A percentile compares a stretch with the other conserved stretches of the same genome.
These are phyloP conservation scores for Apogon talboti DNA, from an alignment of 2,797 vertebrate species.

Conservation along the genomic window DNA sequence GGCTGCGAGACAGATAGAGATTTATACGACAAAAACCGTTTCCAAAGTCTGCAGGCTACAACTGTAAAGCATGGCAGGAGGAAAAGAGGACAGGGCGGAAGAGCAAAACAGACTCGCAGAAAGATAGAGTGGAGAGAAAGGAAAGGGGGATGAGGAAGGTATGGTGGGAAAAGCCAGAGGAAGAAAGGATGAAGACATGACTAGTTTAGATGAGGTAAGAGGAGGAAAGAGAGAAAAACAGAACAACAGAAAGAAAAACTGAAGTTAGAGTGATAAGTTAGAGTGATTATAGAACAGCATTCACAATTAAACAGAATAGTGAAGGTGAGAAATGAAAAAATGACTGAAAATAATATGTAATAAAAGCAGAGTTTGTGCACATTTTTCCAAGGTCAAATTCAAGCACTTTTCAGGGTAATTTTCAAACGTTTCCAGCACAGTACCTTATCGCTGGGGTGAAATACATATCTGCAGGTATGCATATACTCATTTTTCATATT, in stretches of 20 bases:
- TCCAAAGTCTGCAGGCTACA: slow-evolving; percentile 53
- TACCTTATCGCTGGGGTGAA: too few species aligned
- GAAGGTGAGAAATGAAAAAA: slow-evolving; percentile 8
- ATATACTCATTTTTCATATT: too few species aligned
- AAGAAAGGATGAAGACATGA: background rate
- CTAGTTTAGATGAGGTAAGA: slow-evolving; percentile 34
- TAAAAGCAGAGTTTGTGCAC: background rate
- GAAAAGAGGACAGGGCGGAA: slow-evolving; percentile 23
- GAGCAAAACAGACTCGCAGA: slow-evolving; percentile 29
- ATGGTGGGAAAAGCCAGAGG: slow-evolving; percentile 41
- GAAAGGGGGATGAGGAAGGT: slow-evolving; percentile 1
- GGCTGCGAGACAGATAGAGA: slow-evolving; percentile 46
- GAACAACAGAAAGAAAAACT: slow-evolving; percentile 7
- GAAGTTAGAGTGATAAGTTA: slow-evolving; percentile 2
- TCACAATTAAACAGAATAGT: background rate
- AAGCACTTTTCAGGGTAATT: too few species aligned
- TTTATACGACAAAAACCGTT: slow-evolving; percentile 55
- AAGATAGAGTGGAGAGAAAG: slow-evolving; percentile 7
- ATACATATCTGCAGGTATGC: too few species aligned
- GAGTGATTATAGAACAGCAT: background rate
- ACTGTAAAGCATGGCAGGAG: slow-evolving; percentile 25
- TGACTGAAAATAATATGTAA: background rate
- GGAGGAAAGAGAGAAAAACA: slow-evolving; percentile 8
- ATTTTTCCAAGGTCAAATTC: too few species aligned
- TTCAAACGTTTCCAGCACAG: too few species aligned